Percentiles rank a stretch among this genome's conserved stretches.
Conservation (phyloP, 2,888 invertebrate genomes). For the Barypeithes pellucidus region DNA sequence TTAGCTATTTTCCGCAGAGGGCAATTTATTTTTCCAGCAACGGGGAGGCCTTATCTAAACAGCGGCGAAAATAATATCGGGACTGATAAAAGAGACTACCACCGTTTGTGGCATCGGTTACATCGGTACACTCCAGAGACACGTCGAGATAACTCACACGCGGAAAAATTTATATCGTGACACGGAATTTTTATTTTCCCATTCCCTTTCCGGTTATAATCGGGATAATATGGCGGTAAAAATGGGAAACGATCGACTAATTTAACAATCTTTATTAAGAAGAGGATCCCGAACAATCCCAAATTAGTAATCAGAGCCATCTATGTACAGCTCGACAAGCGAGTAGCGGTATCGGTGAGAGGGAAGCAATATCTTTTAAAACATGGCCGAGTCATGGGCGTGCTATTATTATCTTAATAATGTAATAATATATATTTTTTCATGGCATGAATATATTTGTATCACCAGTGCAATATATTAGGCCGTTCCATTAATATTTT, state of each 20-base stretch:
- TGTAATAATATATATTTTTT: no score
- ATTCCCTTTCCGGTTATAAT: constrained; percentile 39
- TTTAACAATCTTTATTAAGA: no score
- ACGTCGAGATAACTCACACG: constrained; percentile 54
- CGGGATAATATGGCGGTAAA: constrained; percentile 51
- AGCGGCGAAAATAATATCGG: constrained; percentile 73
- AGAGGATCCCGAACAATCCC: no score
- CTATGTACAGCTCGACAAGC: no score
- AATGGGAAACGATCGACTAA: constrained; percentile 11
- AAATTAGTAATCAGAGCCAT: no score
- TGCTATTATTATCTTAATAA: no score
- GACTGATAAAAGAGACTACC: constrained; percentile 55
- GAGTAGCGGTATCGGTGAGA: no score
- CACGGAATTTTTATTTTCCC: constrained; percentile 53
- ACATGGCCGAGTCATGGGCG: no score
- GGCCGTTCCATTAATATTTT: no score
- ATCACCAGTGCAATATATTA: no score
- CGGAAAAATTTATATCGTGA: constrained; percentile 54
- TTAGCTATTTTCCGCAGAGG: constrained; percentile 71
- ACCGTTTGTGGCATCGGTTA: constrained; percentile 48
- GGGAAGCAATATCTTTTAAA: no score
- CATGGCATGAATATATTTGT: no score
- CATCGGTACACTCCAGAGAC: constrained; percentile 51
- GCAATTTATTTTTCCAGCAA: constrained; percentile 72
- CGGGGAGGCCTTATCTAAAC: constrained; percentile 70